Base-by-base conservation (phyloP, 2,113 vertebrate species). In the Indri indri region DNA sequence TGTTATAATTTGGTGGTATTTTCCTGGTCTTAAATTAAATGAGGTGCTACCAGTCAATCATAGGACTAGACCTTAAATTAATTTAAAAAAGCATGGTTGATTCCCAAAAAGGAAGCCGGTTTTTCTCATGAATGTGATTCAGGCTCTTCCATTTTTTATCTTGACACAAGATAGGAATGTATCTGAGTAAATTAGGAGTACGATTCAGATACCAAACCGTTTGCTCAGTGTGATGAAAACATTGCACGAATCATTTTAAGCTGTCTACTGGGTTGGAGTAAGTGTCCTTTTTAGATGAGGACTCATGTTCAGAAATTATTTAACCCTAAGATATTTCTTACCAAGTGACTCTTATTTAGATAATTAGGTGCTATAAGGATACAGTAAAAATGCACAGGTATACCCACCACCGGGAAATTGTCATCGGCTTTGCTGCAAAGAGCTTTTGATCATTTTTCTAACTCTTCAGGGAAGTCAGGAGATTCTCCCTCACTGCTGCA, bases 401-500 rank as follows among this genome's bases (percentile, higher is more conserved):
- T 59, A 94, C 98, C 32, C 98, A 99, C 99, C 99, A 99, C 91
- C 82, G 99, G 99, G 96, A 99, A 97, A 98, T 98, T 98, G 97
- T 99, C 76, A 99, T 98, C 92, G 99, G 98, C 57, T 99, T 99
- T 97, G 99, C 98, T 98, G 99, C 98, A 65, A 66, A 98, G 98
- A 95, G 98, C 87, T 90, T 99, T 98, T 22, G 99, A 34, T 99
- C 99, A 98, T 97, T 99, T 98, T 99, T 98, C 98, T 96, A 99
- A 97, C 94, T 99, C 99, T 77, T 99, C 99, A 40, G 96, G 98
- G 96, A 99, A 98, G 42, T 98, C 99, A 92, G 98, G 91, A 20
- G 99, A 97, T 88, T 99, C 99, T 98, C 99, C 99, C 97, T 99
- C 99, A 98, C 99, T 99, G 98, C 98, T 96, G 87, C 4, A 91